Base-by-base conservation (phyloP, 1,140 invertebrate genomes). In the Chionoecetes opilio region DNA sequence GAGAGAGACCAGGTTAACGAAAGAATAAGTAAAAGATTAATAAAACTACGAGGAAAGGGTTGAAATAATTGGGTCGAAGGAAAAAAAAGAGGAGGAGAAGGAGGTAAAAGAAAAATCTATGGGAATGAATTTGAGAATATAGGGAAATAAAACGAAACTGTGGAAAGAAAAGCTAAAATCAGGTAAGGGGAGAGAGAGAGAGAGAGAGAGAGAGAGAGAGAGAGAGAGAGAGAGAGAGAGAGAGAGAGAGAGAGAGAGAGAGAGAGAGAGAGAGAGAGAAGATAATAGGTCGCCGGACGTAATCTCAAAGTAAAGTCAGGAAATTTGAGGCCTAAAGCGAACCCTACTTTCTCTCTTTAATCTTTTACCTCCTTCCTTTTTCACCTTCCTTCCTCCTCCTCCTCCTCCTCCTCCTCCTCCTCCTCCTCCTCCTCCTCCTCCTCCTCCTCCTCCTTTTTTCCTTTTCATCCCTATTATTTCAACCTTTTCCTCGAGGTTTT, bases 241-340 rank as follows among this genome's bases (percentile, higher is more conserved):
- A 75, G n/a, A n/a, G 63, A 75, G 63, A n/a, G 63, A 75, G 63
- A 38, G 87, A 89, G 87, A n/a, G 87, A 89, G 35, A 89, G 35
- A 41, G 46, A 75, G 21, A n/a, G 63, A 75, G 63, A n/a, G 21
- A 75, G n/a, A n/a, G 63, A 75, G 63, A 75, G 63, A 75, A 26
- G n/a, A 75, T n/a, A n/a, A 75, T 75, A 75, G 63, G 63, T 75
- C 63, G n/a, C 21, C n/a, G 63, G 63, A 75, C 21, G 63, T 75
- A 75, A 75, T 75, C 63, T 75, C 63, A 21, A 75, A 75, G 63
- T 26, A 75, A 75, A n/a, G 63, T n/a, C 21, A 75, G 63, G 63
- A 75, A 75, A 75, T 75, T 75, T 75, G 63, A 75, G 63, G 63
- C 63, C 63, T 75, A 21, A 1, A 21, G n/a, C 21, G 63, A 26